These are phyloP conservation scores for Pelodiscus sinensis DNA, from an alignment of 2,113 vertebrate species.

Conservation along the genomic window DNA sequence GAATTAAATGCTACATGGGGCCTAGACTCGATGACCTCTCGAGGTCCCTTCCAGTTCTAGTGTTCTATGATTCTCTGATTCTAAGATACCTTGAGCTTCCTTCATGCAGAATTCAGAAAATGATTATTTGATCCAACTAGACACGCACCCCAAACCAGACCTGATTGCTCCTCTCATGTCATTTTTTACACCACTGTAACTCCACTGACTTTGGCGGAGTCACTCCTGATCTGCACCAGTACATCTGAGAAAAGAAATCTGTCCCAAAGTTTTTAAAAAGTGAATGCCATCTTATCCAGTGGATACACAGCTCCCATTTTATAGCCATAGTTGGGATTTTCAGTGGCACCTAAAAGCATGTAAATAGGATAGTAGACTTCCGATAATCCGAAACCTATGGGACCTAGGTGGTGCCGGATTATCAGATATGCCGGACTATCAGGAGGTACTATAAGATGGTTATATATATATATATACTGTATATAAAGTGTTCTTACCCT, in stretches of 20 bases:
- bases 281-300: not conserved
- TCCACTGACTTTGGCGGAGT: not conserved
- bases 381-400: no score
- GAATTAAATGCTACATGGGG: not conserved
- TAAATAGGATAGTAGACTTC: no score
- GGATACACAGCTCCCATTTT: not conserved
- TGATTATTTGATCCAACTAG: not conserved
- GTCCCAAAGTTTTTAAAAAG: not conserved
- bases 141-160: not conserved
- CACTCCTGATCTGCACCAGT: not conserved
- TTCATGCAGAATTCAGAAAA: not conserved
- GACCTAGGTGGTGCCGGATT: no score
- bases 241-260: not conserved
- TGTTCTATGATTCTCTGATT: no score
- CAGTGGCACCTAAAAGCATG: not conserved
- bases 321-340: not conserved
- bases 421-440: no score
- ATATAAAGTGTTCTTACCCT: no score
- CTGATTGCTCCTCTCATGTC: not conserved
- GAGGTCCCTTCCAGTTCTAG: no score
- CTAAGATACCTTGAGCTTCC: not conserved
- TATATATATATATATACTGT: no score
- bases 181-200: not conserved
- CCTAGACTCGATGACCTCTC: no score
- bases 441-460: no score